Conservation (phyloP, 2,888 invertebrate genomes). For the Vandiemenella viatica region DNA sequence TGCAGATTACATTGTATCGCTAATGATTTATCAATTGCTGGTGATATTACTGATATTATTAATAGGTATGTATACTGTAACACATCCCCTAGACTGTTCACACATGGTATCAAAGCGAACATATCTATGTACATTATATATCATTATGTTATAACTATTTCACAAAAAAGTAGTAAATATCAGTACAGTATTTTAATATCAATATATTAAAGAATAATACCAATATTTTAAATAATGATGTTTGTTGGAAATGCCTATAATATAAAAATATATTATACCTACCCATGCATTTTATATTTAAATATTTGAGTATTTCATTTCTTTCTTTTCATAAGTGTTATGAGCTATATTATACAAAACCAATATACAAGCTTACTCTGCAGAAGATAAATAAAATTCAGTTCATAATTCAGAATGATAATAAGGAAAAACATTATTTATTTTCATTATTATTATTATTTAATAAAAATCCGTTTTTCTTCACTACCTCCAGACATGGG, state of each 20-base stretch:
- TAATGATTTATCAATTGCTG: too few relatives aligned
- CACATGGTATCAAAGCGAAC: too few relatives aligned
- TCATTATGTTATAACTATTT: background rate
- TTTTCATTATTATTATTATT: too few relatives aligned
- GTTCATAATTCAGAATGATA: too few relatives aligned
- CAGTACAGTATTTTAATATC: constrained; percentile 4
- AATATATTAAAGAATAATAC: constrained; percentile 1
- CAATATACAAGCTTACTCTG: background rate
- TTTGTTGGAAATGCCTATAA: background rate
- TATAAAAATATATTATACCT: constrained; percentile 2
- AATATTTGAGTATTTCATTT: constrained; percentile 7
- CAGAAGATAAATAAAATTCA: too few relatives aligned
- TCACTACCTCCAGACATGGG: too few relatives aligned
- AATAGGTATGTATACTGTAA: too few relatives aligned
- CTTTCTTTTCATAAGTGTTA: constrained; percentile 1
- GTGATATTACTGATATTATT: too few relatives aligned
- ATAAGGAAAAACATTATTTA: too few relatives aligned
- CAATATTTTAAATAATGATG: background rate
- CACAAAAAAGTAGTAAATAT: background rate
- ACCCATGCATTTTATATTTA: constrained; percentile 1
- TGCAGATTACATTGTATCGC: too few relatives aligned
- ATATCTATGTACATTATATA: too few relatives aligned
- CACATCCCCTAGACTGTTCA: too few relatives aligned
- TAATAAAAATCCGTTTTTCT: background rate
- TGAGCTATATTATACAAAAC: background rate